These are phyloP conservation scores for Nannobrachium achirus DNA, from an alignment of 2,113 vertebrate genomes.

Conservation along the genomic window DNA sequence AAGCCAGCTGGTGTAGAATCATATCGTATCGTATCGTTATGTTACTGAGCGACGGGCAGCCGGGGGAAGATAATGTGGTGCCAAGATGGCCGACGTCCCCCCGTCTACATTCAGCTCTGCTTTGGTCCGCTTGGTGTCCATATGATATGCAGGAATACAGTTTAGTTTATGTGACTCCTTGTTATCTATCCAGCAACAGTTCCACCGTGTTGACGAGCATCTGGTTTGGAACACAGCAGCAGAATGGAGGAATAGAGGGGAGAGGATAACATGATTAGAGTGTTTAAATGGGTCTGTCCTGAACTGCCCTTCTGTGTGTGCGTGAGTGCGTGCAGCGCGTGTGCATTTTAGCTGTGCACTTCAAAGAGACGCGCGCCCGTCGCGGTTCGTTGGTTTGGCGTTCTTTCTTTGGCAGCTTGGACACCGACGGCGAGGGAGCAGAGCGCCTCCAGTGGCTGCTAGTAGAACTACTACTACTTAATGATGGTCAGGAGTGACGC, in stretches of 20 bases:
- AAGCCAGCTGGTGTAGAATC: neutral
- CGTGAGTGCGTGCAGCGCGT: slow-evolving; percentile 66
- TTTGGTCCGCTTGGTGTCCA: slow-evolving; percentile 33
- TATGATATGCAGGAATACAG: too few relatives aligned
- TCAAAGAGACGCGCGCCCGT: slow-evolving; percentile 69
- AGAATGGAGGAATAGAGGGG: neutral
- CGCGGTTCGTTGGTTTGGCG: slow-evolving; percentile 46
- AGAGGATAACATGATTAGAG: neutral
- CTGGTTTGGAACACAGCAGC: too few relatives aligned
- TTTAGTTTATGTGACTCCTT: too few relatives aligned
- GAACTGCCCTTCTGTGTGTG: slow-evolving; percentile 79
- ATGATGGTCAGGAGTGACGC: neutral
- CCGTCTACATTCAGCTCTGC: neutral
- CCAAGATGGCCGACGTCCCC: neutral
- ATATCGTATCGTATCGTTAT: too few relatives aligned
- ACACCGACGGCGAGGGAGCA: slow-evolving; percentile 86
- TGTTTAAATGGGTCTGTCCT: slow-evolving; percentile 74
- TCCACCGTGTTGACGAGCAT: too few relatives aligned
- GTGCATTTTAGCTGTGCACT: slow-evolving; percentile 90
- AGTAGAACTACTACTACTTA: slow-evolving; percentile 47
- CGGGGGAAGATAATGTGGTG: neutral
- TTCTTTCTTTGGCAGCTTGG: slow-evolving; percentile 93
- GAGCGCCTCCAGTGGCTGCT: slow-evolving; percentile 91
- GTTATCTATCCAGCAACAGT: too few relatives aligned
- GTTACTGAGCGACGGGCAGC: neutral